Conservation (phyloP, 2,113 vertebrate species). For the Oxyura jamaicensis region DNA sequence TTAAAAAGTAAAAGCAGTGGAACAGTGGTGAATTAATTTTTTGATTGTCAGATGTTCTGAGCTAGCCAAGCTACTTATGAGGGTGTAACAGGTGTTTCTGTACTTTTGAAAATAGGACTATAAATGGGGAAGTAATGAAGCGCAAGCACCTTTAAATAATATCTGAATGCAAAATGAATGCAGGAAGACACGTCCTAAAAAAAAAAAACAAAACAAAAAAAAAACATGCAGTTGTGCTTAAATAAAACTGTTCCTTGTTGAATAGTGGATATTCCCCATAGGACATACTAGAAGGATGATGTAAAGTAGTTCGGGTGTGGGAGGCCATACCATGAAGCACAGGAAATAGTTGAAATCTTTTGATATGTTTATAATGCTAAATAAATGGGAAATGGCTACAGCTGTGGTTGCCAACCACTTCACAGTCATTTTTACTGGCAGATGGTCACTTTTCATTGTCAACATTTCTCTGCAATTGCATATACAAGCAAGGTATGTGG, state of each 20-base stretch:
- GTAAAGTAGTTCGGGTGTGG: constrained; percentile 79
- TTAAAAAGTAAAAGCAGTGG: background rate
- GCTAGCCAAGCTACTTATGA: background rate
- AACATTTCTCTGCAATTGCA: constrained; percentile 37
- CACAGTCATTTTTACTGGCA: constrained; percentile 67
- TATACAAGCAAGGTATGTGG: background rate
- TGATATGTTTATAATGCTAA: constrained; percentile 79
- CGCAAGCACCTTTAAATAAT: background rate
- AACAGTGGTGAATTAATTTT: background rate
- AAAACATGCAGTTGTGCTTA: constrained; percentile 25
- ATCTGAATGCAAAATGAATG: constrained; percentile 4
- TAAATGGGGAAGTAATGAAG: background rate
- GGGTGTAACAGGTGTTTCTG: background rate
- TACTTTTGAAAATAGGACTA: background rate
- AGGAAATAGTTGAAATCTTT: constrained; percentile 82
- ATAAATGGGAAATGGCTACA: constrained; percentile 74
- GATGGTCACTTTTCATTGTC: constrained; percentile 52
- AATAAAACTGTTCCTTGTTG: constrained; percentile 71
- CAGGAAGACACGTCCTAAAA: constrained; percentile 11
- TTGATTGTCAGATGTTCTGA: background rate
- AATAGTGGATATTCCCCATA: constrained; percentile 68
- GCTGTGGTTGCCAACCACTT: constrained; percentile 70
- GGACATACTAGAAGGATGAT: constrained; percentile 79
- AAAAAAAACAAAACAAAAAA: constrained; percentile 34
- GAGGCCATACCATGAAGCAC: constrained; percentile 78